phyloP scores from a whole-genome alignment of 2,797 vertebrate genomes.

The Ceyx erithaca region DNA sequence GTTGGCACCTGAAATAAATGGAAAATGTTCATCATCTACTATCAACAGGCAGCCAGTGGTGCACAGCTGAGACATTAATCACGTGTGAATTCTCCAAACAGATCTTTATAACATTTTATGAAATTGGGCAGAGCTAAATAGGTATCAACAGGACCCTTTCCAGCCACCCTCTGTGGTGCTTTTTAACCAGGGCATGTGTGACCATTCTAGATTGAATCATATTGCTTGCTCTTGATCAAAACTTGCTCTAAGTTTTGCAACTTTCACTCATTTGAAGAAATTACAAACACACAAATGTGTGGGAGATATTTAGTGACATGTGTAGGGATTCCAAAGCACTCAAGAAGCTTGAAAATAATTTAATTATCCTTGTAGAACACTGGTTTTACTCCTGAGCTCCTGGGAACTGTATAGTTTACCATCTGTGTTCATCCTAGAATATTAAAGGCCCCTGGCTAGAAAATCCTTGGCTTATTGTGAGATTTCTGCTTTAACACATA shows the following conservation, averaged over 20 bases:
- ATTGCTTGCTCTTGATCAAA: background rate
- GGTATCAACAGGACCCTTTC: background rate
- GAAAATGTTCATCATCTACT: background rate
- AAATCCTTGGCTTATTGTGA: background rate
- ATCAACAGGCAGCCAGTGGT: background rate
- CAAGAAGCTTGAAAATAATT: constrained; percentile 26
- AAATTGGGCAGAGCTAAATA: background rate
- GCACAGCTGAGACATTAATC: background rate
- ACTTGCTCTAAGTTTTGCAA: background rate
- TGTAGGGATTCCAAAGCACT: background rate
- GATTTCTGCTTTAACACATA: background rate
- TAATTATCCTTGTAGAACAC: background rate
- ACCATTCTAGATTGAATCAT: background rate
- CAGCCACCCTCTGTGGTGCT: background rate
- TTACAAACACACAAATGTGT: background rate
- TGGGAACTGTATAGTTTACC: background rate
- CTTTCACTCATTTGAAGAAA: background rate
- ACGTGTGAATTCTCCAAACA: background rate
- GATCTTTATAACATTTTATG: background rate
- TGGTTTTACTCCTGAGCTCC: background rate
- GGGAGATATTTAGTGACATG: background rate
- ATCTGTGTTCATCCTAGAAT: background rate
- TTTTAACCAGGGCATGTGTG: background rate
- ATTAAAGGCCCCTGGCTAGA: background rate
- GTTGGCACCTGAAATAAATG: background rate